Base-by-base conservation (phyloP, 2,888 invertebrate species). In the Embidobia sp. region DNA sequence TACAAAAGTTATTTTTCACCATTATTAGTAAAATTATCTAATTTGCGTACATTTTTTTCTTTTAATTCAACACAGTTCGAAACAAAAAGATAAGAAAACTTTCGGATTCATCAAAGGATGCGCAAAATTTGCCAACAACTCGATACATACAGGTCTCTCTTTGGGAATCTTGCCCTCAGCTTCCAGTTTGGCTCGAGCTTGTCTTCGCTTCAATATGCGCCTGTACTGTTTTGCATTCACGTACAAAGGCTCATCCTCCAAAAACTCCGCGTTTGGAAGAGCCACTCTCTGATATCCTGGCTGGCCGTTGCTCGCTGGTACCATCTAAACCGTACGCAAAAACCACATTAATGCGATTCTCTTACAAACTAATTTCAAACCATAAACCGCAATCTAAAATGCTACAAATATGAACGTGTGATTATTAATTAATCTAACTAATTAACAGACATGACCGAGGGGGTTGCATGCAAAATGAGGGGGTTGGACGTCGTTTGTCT, bases 211-310 rank as follows among this genome's bases (percentile, higher is more conserved):
- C 49, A 99, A 91, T 85, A 99, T 99, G 74, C 98, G 92, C 87
- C 97, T 95, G 91, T 99, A 99, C 89, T 99, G 99, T 85, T 98
- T 96, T 15, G 98, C 98, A 91, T 99, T 99, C 0, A 99, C 99
- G 88, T 99, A 99, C 11, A 99, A 91, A 0, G 99, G 97, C 85
- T 98, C 98, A 86, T 98, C 98, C 87, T 98, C 98, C 0, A 94
- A 90, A 35, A 93, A 91, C 84, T 93, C 93, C 1, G 93, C 91
- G 59, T 91, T 92, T 1, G 93, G 92, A 59, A 93, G 88, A 31
- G 93, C 93, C 73, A 93, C 92, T 81, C 91, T 90, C 88, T 91
- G 93, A 85, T 91, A 93, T 85, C 91, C 91, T 1, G 90, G 90
- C 81, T 91, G 91, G 5, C 90, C 90, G 80, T 91, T 90, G 55